A percentile compares a stretch with the other conserved stretches of the same genome.
Evolutionary conservation across 1,140 invertebrate species (phyloP).

Genomic region (Plectrocnemia conspersa): DNA sequence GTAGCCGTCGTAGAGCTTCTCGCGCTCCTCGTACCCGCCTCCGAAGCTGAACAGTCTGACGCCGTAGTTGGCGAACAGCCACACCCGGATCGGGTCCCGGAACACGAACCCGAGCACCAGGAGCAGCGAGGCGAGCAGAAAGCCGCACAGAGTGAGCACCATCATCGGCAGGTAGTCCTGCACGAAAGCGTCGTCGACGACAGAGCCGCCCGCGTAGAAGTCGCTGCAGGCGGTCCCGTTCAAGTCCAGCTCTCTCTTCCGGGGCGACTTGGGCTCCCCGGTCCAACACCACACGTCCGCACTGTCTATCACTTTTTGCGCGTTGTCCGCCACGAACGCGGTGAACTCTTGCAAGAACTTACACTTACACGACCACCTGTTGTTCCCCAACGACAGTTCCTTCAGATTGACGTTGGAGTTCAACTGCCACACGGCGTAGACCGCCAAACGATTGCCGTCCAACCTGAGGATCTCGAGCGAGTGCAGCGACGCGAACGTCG

Average conservation of each 20-base stretch:
- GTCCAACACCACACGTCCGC: conserved; percentile 76
- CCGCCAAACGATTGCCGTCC: conserved; percentile 77
- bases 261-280: conserved; percentile 64
- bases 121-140: conserved; percentile 66
- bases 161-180: conserved; percentile 82
- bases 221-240: conserved; percentile 79
- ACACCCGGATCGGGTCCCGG: conserved; percentile 76
- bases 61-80: conserved; percentile 83
- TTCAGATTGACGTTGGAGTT: conserved; percentile 64
- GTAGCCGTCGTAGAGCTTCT: conserved; percentile 89
- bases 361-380: conserved; percentile 86
- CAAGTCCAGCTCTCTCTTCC: conserved; percentile 70
- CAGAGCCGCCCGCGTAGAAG: conserved; percentile 75
- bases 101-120: conserved; percentile 76
- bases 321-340: conserved; percentile 76
- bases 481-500: conserved; percentile 70
- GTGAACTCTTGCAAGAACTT: conserved; percentile 82
- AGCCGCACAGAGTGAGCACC: conserved; percentile 68
- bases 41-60: conserved; percentile 67
- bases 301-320: conserved; percentile 71
- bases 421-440: conserved; percentile 80
- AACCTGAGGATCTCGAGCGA: conserved; percentile 76
- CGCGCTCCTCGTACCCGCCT: conserved; percentile 63
- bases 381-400: conserved; percentile 70
- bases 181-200: conserved; percentile 76